Conservation (phyloP, 2,113 vertebrate species). For the Excalfactoria chinensis region DNA sequence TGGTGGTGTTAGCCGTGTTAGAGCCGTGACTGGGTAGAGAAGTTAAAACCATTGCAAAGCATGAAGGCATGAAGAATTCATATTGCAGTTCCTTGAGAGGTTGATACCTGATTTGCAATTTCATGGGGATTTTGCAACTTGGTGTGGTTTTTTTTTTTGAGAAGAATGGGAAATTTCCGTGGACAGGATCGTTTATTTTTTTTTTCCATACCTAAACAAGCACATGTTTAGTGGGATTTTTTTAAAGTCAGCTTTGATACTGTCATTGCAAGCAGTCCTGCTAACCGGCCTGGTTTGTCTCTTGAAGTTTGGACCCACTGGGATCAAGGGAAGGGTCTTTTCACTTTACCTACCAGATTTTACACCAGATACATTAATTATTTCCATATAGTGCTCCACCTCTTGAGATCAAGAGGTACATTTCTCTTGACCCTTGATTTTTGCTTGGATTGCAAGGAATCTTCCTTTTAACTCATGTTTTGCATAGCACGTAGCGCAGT, state of each 20-base stretch:
- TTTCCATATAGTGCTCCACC: neutral
- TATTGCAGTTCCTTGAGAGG: neutral
- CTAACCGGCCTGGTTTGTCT: neutral
- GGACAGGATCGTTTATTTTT: neutral
- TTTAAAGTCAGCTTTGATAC: neutral
- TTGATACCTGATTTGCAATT: neutral
- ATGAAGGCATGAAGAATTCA: neutral
- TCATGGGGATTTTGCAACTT: neutral
- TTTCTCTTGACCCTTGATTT: neutral
- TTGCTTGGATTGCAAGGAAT: neutral
- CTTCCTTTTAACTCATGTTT: neutral
- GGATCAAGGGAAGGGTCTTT: neutral
- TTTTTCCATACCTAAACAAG: neutral
- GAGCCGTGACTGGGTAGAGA: neutral
- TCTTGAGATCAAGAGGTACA: neutral
- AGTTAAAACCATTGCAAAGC: neutral
- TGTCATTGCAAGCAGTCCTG: neutral
- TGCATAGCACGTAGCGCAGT: neutral
- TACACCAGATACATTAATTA: neutral
- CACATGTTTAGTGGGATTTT: neutral
- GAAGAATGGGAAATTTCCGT: neutral
- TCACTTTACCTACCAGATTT: neutral
- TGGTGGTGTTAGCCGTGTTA: neutral
- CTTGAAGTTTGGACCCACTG: neutral
- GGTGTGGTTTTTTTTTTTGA: neutral